Conservation (phyloP, 2,797 vertebrate genomes). For the Naso thynnoides region DNA sequence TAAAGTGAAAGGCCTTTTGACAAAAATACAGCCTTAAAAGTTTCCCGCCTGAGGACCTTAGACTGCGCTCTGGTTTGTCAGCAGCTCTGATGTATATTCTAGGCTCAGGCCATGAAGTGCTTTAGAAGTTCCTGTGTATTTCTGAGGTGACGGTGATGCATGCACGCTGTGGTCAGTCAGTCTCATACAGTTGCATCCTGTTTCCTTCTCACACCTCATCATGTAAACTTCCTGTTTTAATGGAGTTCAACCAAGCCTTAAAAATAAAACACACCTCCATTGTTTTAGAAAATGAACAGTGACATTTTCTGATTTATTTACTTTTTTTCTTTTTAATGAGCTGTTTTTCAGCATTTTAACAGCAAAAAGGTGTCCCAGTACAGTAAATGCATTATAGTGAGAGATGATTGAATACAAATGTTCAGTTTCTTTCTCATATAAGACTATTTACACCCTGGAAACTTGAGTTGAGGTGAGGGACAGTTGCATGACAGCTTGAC, state of each 20-base stretch:
- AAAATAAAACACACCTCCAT: too few relatives aligned
- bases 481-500: fast-evolving
- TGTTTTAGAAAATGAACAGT: neutral
- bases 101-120: too few relatives aligned
- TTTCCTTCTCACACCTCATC: too few relatives aligned
- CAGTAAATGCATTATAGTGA: neutral
- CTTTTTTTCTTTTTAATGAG: neutral
- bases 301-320: neutral
- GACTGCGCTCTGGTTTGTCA: too few relatives aligned
- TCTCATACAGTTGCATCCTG: too few relatives aligned
- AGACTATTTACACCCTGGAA: neutral
- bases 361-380: neutral
- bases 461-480: neutral
- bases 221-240: constrained; percentile 6
- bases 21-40: too few relatives aligned
- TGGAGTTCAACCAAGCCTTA: neutral
- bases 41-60: too few relatives aligned
- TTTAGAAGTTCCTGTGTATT: too few relatives aligned
- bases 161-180: too few relatives aligned
- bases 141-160: too few relatives aligned
- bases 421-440: neutral
- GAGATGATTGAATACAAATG: neutral
- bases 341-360: neutral
- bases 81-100: too few relatives aligned
- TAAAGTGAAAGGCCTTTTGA: too few relatives aligned